These are phyloP conservation scores for Steatornis caripensis DNA, from an alignment of 2,113 vertebrate genomes.

Conservation along the genomic window DNA sequence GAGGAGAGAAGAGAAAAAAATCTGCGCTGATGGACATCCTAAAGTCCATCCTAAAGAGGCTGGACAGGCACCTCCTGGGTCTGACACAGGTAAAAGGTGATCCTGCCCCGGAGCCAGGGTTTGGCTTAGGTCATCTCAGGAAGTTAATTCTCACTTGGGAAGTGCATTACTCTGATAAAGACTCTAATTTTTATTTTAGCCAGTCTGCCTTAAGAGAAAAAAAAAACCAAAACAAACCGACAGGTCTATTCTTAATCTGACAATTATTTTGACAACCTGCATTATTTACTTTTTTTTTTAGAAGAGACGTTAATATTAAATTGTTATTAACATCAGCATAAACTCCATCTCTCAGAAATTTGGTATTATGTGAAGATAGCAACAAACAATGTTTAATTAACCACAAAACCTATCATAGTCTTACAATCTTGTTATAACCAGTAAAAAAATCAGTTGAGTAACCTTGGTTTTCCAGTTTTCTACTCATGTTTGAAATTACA, in stretches of 20 bases:
- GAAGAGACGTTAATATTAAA: neutral
- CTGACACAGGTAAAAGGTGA: neutral
- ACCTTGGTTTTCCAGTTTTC: neutral
- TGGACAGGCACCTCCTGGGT: neutral
- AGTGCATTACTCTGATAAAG: neutral
- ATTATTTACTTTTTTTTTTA: neutral
- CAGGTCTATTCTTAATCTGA: neutral
- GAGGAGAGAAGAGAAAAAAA: neutral
- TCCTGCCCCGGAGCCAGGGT: fast-evolving
- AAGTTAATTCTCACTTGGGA: neutral
- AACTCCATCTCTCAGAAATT: neutral
- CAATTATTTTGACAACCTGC: neutral
- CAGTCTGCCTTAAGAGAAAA: neutral
- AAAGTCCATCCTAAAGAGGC: neutral
- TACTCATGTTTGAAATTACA: neutral
- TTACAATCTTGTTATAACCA: neutral
- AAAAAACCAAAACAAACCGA: neutral
- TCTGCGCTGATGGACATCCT: fast-evolving
- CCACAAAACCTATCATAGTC: neutral
- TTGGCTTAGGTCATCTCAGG: neutral
- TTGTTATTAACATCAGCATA: neutral
- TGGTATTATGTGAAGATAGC: neutral
- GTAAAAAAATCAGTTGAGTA: neutral
- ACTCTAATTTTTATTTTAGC: neutral
- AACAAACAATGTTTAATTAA: neutral